These are phyloP conservation scores for Saxidomus purpurata DNA, from an alignment of 1,140 invertebrate genomes.

Conservation along the genomic window DNA sequence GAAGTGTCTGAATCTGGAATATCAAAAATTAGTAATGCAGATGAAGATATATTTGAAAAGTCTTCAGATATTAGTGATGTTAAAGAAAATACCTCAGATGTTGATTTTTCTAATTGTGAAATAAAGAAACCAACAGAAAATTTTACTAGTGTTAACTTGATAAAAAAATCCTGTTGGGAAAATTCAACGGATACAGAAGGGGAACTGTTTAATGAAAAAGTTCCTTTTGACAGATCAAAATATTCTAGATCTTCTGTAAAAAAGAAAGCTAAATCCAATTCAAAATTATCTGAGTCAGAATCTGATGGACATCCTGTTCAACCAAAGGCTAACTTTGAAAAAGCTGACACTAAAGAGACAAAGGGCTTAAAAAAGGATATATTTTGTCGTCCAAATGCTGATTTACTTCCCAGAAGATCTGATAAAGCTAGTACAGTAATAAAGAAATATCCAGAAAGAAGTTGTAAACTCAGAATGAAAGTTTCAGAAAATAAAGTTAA, in stretches of 20 bases:
- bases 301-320: not conserved
- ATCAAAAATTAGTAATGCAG: not conserved
- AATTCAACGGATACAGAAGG: not conserved
- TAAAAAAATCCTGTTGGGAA: not conserved
- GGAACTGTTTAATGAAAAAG: not conserved
- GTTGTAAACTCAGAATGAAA: slow-evolving; percentile 46
- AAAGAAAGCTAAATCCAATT: not conserved
- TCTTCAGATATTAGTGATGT: not conserved
- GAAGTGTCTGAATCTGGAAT: not conserved
- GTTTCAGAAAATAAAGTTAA: slow-evolving; percentile 3
- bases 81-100: not conserved
- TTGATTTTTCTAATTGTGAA: not conserved
- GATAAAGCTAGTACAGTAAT: slow-evolving; percentile 15
- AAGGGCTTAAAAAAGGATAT: slow-evolving; percentile 3
- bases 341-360: not conserved
- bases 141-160: not conserved
- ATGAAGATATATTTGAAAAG: not conserved
- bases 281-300: not conserved
- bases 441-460: slow-evolving; percentile 65
- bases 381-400: not conserved
- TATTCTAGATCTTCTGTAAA: not conserved
- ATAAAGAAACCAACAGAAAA: not conserved
- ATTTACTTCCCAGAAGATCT: not conserved
- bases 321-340: not conserved
- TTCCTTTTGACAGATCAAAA: not conserved